Evolutionary conservation across 2,113 vertebrate genomes (phyloP), one percentile per base, ranked within the genome.

Genomic region (Bambusicola thoracicus): DNA sequence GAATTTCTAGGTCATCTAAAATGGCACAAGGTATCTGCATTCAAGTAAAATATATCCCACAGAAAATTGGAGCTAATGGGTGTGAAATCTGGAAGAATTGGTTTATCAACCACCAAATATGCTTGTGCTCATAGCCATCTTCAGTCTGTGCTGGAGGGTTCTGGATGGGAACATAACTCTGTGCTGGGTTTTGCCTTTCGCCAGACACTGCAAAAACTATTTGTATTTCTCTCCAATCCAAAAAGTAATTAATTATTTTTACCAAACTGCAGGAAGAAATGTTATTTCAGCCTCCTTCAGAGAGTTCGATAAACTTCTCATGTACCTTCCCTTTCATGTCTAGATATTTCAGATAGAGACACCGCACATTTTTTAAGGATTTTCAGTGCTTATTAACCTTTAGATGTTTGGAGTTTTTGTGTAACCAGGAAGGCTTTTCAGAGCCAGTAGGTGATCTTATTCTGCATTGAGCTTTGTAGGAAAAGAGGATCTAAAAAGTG

Each of bases 241-340:
- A 48, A 81, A 72, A 36, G 38, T 44, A 92, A 85, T 94, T 92
- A 83, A 77, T 95, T 95, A 72, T 78, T 93, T 94, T 62, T 65
- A 44, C 19, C 48, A 44, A 30, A 53, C 70, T 48, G 16, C 17
- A 58, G 40, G 67, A 87, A 74, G 44, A 89, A 72, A 78, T n/a
- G 53, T 69, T 1, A 76, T 87, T 95, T 93, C 75, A 81, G 18
- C 53, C 30, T 92, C 70, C 38, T 81, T 41, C n/a, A 10, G 58
- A 55, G 43, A 61, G 58, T 38, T 51, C 63, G 40, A 65, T 56
- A 93, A 84, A 85, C 22, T 53, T 85, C 59, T 92, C 48, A 6
- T 73, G 41, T 49, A 1, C 6, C 41, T 80, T 65, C 29, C 4
- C 38, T 93, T 95, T 89, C 83, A 87, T 73, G 65, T 76, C 59